Conservation (phyloP, 2,113 vertebrate genomes). For the Tupaia tana region DNA sequence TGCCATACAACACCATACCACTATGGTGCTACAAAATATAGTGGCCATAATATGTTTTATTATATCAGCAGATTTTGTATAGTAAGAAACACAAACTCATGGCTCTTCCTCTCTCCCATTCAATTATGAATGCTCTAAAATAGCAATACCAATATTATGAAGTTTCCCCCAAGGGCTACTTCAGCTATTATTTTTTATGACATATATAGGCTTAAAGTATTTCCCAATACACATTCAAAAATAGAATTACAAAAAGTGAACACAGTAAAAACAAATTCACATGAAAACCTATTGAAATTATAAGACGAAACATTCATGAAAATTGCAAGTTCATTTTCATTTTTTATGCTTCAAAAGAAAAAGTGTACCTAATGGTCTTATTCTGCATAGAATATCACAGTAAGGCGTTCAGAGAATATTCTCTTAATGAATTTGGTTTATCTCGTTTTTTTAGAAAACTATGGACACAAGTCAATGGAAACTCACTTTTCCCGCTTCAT, state of each 20-base stretch:
- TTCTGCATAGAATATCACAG: neutral
- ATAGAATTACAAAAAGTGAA: constrained; percentile 57
- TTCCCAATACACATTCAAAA: constrained; percentile 64
- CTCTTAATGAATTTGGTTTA: constrained; percentile 27
- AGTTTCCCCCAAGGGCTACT: constrained; percentile 60
- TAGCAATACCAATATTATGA: constrained; percentile 64
- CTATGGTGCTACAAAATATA: constrained; percentile 43
- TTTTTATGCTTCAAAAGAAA: constrained; percentile 27
- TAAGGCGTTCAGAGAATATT: neutral
- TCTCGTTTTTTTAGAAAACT: constrained; percentile 33
- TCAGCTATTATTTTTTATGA: constrained; percentile 72
- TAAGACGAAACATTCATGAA: constrained; percentile 40
- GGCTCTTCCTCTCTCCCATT: constrained; percentile 47
- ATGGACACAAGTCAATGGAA: neutral
- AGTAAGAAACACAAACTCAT: constrained; percentile 65
- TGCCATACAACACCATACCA: constrained; percentile 38
- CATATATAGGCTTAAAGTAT: constrained; percentile 61
- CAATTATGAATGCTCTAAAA: constrained; percentile 74
- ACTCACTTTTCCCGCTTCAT: neutral
- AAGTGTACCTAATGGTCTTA: constrained; percentile 20
- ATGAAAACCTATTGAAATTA: constrained; percentile 39
- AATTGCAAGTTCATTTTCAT: constrained; percentile 50
- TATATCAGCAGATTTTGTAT: constrained; percentile 65
- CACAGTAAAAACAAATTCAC: constrained; percentile 8
- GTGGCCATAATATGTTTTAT: constrained; percentile 43